These are phyloP conservation scores for Cyprinodon variegatus DNA, from an alignment of 2,113 vertebrate species.

Conservation along the genomic window DNA sequence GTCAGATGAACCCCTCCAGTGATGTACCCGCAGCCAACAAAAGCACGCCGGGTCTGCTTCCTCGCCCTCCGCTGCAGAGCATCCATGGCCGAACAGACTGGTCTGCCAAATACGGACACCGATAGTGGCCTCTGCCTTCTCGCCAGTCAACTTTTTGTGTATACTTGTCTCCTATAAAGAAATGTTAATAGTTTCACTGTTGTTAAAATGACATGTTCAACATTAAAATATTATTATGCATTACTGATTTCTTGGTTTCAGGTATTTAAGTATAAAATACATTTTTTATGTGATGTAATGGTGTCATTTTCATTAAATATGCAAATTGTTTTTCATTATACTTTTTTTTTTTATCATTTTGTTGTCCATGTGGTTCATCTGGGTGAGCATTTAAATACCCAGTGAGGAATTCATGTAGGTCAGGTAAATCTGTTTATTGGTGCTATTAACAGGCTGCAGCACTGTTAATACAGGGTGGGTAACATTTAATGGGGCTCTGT, in stretches of 20 bases:
- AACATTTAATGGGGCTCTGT: too few relatives aligned
- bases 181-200: conserved; percentile 17
- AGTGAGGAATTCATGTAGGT: too few relatives aligned
- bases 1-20: conserved; percentile 76
- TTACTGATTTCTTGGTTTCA: neutral
- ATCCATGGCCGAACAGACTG: conserved; percentile 91
- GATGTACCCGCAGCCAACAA: conserved; percentile 80
- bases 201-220: conserved; percentile 1
- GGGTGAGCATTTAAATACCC: too few relatives aligned
- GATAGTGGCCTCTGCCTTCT: conserved; percentile 74
- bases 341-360: too few relatives aligned
- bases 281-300: neutral
- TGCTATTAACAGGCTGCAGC: too few relatives aligned
- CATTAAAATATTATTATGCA: neutral
- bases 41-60: conserved; percentile 78
- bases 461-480: too few relatives aligned
- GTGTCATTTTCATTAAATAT: neutral
- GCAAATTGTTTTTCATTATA: neutral
- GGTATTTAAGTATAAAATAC: neutral
- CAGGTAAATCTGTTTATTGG: too few relatives aligned
- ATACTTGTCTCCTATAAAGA: conserved; percentile 30
- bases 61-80: conserved; percentile 79
- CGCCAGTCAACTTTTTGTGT: conserved; percentile 31
- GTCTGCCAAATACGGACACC: conserved; percentile 89
- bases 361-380: too few relatives aligned